Percentiles rank a stretch among this genome's conserved stretches.
phyloP scores from a whole-genome alignment of 2,113 vertebrate genomes.

The Leptocoma aspasia region DNA sequence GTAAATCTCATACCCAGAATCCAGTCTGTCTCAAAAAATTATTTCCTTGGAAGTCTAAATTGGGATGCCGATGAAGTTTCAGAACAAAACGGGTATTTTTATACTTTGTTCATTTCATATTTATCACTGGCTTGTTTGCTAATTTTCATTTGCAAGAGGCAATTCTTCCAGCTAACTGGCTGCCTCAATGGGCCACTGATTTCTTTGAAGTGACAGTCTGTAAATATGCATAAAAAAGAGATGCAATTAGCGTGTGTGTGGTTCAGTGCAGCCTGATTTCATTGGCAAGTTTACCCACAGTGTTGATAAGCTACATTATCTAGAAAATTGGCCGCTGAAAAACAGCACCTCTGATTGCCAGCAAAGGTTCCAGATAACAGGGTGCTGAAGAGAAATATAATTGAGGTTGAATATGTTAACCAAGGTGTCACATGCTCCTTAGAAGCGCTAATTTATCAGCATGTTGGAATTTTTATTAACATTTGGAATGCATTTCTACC shows the following conservation, averaged over 20 bases:
- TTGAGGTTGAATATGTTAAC: slow-evolving; percentile 99
- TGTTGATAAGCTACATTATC: slow-evolving; percentile 99
- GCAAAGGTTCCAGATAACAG: slow-evolving; percentile 99
- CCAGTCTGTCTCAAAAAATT: slow-evolving; percentile 52
- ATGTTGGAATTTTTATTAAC: slow-evolving; percentile 97
- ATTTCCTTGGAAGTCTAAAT: slow-evolving; percentile 74
- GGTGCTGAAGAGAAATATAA: slow-evolving; percentile 99
- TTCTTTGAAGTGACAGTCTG: slow-evolving; percentile 99
- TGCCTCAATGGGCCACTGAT: slow-evolving; percentile 96
- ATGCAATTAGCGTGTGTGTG: slow-evolving; percentile 97
- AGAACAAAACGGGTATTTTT: slow-evolving; percentile 84
- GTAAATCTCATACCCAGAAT: slow-evolving; percentile 66
- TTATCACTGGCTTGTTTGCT: slow-evolving; percentile 98
- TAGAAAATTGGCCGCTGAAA: slow-evolving; percentile 99
- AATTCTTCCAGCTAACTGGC: slow-evolving; percentile 90
- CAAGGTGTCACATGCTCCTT: slow-evolving; percentile 96
- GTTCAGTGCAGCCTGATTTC: slow-evolving; percentile 97
- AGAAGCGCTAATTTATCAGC: slow-evolving; percentile 95
- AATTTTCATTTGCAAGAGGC: slow-evolving; percentile 99
- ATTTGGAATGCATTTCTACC: slow-evolving; percentile 84
- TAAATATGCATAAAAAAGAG: slow-evolving; percentile 99
- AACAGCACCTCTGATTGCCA: slow-evolving; percentile 99
- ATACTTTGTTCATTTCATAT: slow-evolving; percentile 89
- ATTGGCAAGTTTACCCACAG: slow-evolving; percentile 98
- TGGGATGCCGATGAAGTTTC: slow-evolving; percentile 77